phyloP scores from a whole-genome alignment of 1,140 invertebrate species.

The Coptotermes formosanus region DNA sequence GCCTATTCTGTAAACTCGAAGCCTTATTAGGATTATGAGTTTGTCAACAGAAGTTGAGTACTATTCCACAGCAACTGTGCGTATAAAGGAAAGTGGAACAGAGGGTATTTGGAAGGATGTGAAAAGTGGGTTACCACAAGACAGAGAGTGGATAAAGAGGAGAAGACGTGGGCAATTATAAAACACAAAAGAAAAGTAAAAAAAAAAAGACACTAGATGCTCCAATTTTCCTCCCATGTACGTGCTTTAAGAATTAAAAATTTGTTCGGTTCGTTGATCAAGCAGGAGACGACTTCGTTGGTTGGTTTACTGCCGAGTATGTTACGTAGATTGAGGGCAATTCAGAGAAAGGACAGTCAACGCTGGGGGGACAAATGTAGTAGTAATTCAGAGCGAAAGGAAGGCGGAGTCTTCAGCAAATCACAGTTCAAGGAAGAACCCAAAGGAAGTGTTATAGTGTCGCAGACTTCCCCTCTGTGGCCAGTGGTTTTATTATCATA shows the following conservation, averaged over 20 bases:
- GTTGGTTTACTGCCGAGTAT: not conserved
- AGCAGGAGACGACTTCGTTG: not conserved
- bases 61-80: not conserved
- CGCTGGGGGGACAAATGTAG: not conserved
- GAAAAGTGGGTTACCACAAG: not conserved
- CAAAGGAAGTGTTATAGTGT: not conserved
- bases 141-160: not conserved
- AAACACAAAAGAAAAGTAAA: not conserved
- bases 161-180: not conserved
- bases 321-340: not conserved
- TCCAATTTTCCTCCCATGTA: not conserved
- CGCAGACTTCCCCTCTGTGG: not conserved
- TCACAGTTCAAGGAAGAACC: not conserved
- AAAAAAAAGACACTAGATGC: not conserved
- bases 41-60: no score
- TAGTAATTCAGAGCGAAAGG: not conserved
- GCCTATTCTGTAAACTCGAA: no score
- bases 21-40: no score
- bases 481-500: not conserved
- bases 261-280: not conserved
- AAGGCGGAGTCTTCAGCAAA: not conserved
- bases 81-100: not conserved
- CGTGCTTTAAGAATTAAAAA: constrained; percentile 2
- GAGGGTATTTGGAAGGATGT: not conserved
- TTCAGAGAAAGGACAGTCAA: not conserved